These are phyloP conservation scores for Megatriorchis doriae DNA, from an alignment of 2,113 vertebrate species.

Conservation along the genomic window DNA sequence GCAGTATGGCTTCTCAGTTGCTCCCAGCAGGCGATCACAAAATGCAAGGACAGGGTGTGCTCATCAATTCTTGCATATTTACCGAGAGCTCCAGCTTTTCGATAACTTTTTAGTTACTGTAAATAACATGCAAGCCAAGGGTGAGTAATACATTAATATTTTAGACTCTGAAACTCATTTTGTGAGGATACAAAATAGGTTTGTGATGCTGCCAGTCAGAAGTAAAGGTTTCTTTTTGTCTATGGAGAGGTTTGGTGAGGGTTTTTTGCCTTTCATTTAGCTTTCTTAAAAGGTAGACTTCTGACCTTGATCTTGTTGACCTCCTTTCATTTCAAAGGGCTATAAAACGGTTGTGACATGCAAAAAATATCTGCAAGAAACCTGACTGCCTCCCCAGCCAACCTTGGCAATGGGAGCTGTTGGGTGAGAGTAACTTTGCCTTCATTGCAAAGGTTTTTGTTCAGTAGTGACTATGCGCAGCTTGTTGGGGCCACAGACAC, in stretches of 20 bases:
- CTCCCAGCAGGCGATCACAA: background rate
- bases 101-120: background rate
- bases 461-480: background rate
- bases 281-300: background rate
- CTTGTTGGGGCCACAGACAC: background rate
- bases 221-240: background rate
- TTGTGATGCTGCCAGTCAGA: background rate
- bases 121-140: background rate
- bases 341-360: background rate
- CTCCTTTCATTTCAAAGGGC: background rate
- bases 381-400: background rate
- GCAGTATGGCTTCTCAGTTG: background rate
- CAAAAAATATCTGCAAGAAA: background rate
- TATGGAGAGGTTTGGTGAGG: background rate
- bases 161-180: background rate
- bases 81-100: background rate
- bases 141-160: background rate
- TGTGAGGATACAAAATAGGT: background rate
- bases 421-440: background rate
- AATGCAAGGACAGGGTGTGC: background rate
- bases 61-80: background rate
- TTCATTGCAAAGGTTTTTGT: background rate
- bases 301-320: background rate
- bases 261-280: background rate
- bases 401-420: background rate